Percentiles rank a stretch among this genome's conserved stretches.
phyloP scores from a whole-genome alignment of 2,888 invertebrate species.

The Conistra vaccinii region DNA sequence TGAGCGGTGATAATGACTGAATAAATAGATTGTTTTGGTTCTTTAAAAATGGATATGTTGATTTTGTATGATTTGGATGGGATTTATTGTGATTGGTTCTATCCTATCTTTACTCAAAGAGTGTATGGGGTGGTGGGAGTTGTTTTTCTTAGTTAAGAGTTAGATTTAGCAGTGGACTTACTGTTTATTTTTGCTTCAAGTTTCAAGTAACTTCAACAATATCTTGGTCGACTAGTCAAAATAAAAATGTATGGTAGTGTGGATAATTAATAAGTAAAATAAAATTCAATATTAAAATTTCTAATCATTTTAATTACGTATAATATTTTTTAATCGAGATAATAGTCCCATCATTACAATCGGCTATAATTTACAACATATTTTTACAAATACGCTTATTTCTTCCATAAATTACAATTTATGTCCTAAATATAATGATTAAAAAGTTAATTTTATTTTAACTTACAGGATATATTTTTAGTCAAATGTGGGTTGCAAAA shows the following conservation, averaged over 20 bases:
- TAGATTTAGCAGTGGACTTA: background rate
- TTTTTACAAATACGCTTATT: conserved; percentile 69
- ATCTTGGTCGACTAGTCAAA: background rate
- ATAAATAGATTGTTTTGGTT: conserved; percentile 62
- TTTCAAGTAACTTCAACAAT: background rate
- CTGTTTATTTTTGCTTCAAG: background rate
- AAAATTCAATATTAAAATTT: conserved; percentile 65
- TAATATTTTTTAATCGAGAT: conserved; percentile 73
- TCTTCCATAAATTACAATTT: conserved; percentile 72
- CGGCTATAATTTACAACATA: conserved; percentile 75
- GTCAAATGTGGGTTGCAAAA: conserved; percentile 38
- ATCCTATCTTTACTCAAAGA: background rate
- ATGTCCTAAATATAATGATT: conserved; percentile 62
- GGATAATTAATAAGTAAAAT: conserved; percentile 30
- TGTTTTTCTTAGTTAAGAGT: background rate
- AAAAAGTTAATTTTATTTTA: conserved; percentile 59
- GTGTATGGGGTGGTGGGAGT: background rate
- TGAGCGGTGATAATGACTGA: conserved; percentile 69
- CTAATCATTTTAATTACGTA: conserved; percentile 81
- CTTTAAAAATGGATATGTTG: conserved; percentile 63
- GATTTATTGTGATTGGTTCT: background rate
- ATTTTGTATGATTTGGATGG: conserved; percentile 40
- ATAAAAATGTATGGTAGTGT: no score
- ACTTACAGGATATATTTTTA: conserved; percentile 53
- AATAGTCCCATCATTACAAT: conserved; percentile 73